A percentile compares a stretch with the other conserved stretches of the same genome.
phyloP scores from a whole-genome alignment of 2,888 invertebrate genomes.

The Drosophila parthenogenetica region DNA sequence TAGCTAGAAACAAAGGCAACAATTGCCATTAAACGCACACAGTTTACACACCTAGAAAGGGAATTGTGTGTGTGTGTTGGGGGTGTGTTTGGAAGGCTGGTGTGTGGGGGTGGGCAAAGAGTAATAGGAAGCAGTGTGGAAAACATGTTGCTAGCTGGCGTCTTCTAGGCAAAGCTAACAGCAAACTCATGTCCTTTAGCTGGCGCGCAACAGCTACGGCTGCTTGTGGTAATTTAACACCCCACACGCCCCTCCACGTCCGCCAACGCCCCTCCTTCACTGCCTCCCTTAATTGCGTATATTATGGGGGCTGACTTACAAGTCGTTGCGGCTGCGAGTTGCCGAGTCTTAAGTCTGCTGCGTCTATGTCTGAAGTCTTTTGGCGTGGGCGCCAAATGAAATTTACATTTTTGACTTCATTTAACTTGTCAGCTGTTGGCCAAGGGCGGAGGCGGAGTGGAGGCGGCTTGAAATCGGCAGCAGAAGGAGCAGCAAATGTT shows the following conservation, averaged over 20 bases:
- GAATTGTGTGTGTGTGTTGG: background rate
- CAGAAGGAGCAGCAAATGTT: background rate
- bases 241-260: constrained; percentile 1
- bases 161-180: constrained; percentile 29
- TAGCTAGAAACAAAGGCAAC: constrained; percentile 42
- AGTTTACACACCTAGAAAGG: constrained; percentile 2
- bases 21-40: constrained; percentile 59
- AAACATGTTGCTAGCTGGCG: constrained; percentile 66
- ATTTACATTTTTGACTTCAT: constrained; percentile 79
- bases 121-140: background rate
- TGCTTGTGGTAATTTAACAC: constrained; percentile 54
- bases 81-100: background rate
- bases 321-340: constrained; percentile 53
- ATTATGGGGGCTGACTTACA: constrained; percentile 55
- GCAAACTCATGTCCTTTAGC: constrained; percentile 39
- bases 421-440: constrained; percentile 66
- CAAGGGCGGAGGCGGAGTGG: background rate
- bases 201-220: constrained; percentile 62
- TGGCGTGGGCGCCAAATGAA: constrained; percentile 61
- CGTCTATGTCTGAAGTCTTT: constrained; percentile 26
- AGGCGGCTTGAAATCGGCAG: background rate
- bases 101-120: too few relatives aligned
- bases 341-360: constrained; percentile 28
- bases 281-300: constrained; percentile 59
- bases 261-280: background rate